Percentiles rank a stretch among this genome's conserved stretches.
phyloP scores from a whole-genome alignment of 2,113 vertebrate genomes.

The Caracal caracal region DNA sequence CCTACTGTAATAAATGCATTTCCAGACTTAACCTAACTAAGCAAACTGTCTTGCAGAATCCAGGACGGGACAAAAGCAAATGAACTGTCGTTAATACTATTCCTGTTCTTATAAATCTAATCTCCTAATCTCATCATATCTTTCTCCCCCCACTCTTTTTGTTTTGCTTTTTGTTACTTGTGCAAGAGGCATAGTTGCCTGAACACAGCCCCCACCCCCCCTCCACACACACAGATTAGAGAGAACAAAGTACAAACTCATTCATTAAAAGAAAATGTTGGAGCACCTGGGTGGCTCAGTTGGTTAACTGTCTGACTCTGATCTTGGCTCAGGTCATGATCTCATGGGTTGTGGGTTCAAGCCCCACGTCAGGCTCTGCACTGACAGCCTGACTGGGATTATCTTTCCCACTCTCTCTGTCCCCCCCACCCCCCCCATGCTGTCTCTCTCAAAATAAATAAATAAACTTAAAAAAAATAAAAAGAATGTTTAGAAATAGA shows the following conservation, averaged over 20 bases:
- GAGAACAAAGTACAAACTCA: not conserved
- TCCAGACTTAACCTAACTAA: slow-evolving; percentile 14
- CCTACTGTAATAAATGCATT: not conserved
- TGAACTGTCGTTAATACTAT: not conserved
- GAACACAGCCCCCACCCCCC: not conserved
- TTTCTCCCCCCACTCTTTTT: not conserved
- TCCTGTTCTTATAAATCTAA: slow-evolving; percentile 37
- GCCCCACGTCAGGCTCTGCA: too few species aligned
- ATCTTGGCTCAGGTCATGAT: too few species aligned
- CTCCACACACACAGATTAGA: not conserved
- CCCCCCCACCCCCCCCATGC: too few species aligned
- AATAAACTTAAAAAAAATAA: too few species aligned
- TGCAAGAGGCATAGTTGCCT: slow-evolving; percentile 9
- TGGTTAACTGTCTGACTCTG: too few species aligned
- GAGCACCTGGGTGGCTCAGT: too few species aligned
- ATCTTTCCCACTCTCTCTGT: too few species aligned
- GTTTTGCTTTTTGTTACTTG: not conserved
- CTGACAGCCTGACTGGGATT: too few species aligned
- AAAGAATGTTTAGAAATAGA: not conserved
- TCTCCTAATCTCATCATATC: not conserved
- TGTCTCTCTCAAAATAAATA: too few species aligned
- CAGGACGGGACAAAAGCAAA: slow-evolving; percentile 17
- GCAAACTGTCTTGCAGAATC: not conserved
- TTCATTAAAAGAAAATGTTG: slow-evolving; percentile 19
- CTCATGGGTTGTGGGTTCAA: too few species aligned